Conservation (phyloP, 2,113 vertebrate genomes). For the Gnathonemus longibarbis region DNA sequence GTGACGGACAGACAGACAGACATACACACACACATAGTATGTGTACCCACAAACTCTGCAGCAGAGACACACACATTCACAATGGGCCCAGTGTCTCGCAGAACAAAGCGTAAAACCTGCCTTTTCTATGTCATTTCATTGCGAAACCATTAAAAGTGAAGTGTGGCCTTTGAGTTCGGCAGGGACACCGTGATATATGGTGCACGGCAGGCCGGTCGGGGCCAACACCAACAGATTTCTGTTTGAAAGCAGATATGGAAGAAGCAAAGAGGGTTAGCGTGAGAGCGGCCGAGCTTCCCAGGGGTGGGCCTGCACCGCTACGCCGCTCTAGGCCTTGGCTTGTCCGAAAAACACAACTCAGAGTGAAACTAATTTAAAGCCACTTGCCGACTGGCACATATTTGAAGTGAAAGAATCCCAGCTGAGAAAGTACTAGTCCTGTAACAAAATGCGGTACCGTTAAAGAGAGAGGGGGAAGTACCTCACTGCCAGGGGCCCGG, state of each 20-base stretch:
- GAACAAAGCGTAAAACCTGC: slow-evolving; percentile 18
- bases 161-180: slow-evolving; percentile 51
- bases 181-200: slow-evolving; percentile 46
- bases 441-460: background rate
- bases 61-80: background rate
- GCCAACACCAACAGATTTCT: slow-evolving; percentile 51
- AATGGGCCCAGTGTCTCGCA: background rate
- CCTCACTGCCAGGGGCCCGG: background rate
- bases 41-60: background rate
- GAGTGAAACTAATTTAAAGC: background rate
- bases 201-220: slow-evolving; percentile 33
- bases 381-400: background rate
- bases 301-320: background rate
- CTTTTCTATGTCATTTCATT: slow-evolving; percentile 52
- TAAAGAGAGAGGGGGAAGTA: background rate
- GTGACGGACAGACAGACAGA: background rate
- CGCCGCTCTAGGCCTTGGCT: background rate
- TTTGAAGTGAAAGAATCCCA: background rate
- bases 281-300: slow-evolving; percentile 24
- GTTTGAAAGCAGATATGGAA: slow-evolving; percentile 45
- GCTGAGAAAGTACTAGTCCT: background rate
- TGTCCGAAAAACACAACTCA: background rate
- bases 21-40: background rate
- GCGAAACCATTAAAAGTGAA: slow-evolving; percentile 51
- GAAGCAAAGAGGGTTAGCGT: slow-evolving; percentile 46